Evolutionary conservation across 2,888 invertebrate species (phyloP), one percentile per base, ranked within the genome.

Genomic region (Iselma pallidipennis): DNA sequence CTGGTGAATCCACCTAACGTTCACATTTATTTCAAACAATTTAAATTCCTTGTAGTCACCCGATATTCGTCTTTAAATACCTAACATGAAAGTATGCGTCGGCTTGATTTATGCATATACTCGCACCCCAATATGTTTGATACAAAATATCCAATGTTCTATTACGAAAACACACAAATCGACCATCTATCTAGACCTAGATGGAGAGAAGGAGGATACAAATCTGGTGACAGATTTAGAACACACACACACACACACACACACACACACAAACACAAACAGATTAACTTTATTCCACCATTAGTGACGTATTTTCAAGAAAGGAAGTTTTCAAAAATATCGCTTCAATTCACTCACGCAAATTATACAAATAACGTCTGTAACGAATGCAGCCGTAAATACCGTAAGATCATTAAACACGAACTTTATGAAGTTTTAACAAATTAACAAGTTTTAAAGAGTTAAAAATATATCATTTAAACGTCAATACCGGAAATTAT

Each of bases 21-120:
- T 62, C 56, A 45, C 62, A 65, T 62, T 21, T 65, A 65, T 62
- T 59, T 48, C 23, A 62, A 57, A 65, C 61, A 65, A 65, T 65
- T 62, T 59, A 65, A 65, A 61, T 65, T 61, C 65, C 57, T 61
- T 33, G 29, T 54, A 57, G 26, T 53, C 45, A 45, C 48, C 51
- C 23, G 49, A 26, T 53, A 53, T 33, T 59, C 56, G 56, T 59
- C 59, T 59, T 59, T 54, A 63, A 60, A 57, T 63, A 57, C 58
- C 49, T 33, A 49, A 29, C 31, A 51, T 56, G 45, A 45, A 42
- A 57, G 49, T 49, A 59, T 57, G 26, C 26, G 16, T 33, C 33
- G 31, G 14, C 50, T 33, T 57, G 52, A 60, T 53, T 56, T 64
- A 64, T 58, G 14, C 45, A 31, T 57, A 61, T 60, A 56, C 23